These are phyloP conservation scores for Ophioderma brevispina DNA, from an alignment of 35 echinoderm and acorn worm species.

Conservation along the genomic window DNA sequence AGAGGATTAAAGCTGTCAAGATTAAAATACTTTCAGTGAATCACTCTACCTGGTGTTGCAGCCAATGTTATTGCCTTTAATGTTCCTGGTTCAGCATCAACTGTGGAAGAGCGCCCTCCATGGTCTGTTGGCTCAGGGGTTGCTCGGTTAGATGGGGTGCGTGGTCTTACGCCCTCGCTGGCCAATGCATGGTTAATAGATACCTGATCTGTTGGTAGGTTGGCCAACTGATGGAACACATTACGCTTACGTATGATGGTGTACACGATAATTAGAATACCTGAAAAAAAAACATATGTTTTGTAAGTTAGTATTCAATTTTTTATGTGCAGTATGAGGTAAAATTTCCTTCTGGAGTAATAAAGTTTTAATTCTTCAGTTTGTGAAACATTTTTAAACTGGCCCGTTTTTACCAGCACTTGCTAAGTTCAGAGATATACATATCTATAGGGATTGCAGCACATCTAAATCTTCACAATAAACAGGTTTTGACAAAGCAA, in stretches of 20 bases:
- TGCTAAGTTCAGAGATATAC: too few relatives aligned
- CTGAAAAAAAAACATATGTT: too few relatives aligned
- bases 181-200: conserved; percentile 86
- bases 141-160: conserved; percentile 57
- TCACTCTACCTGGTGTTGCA: conserved; percentile 83
- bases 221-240: conserved; percentile 96
- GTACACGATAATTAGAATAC: conserved; percentile 93
- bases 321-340: too few relatives aligned
- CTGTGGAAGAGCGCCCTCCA: conserved; percentile 92
- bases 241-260: conserved; percentile 97
- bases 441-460: too few relatives aligned
- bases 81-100: conserved; percentile 94
- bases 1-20: too few relatives aligned
- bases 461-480: too few relatives aligned
- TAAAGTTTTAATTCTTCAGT: too few relatives aligned
- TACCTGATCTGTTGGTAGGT: conserved; percentile 85
- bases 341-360: too few relatives aligned
- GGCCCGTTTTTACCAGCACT: too few relatives aligned
- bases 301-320: too few relatives aligned
- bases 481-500: too few relatives aligned
- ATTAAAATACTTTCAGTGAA: not conserved
- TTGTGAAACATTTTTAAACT: too few relatives aligned
- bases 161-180: conserved; percentile 68
- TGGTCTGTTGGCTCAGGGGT: conserved; percentile 61
- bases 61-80: conserved; percentile 80